phyloP scores from a whole-genome alignment of 1,140 invertebrate genomes.

The Nasonia vitripennis region DNA sequence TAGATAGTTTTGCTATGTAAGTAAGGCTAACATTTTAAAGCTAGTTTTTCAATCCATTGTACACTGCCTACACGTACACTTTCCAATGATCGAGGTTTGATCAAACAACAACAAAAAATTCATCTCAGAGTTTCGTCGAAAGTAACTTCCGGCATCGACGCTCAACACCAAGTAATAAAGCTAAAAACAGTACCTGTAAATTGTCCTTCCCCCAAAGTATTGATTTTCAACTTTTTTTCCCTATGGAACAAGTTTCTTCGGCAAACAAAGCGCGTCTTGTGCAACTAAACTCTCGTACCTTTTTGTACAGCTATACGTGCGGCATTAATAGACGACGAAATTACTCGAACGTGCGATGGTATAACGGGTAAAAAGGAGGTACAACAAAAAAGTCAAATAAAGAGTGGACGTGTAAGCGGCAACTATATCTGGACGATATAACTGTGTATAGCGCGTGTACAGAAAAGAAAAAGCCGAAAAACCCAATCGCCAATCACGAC shows the following conservation, averaged over 20 bases:
- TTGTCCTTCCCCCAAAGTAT: neutral
- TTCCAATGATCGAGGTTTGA: no score
- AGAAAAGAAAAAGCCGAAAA: neutral
- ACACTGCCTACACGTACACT: no score
- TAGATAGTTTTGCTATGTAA: no score
- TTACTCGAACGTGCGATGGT: neutral
- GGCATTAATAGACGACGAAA: neutral
- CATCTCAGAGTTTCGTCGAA: no score
- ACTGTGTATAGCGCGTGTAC: neutral
- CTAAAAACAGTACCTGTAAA: neutral
- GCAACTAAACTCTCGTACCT: neutral
- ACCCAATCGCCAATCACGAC: neutral
- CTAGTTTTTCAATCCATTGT: no score
- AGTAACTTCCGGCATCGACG: neutral
- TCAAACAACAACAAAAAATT: no score
- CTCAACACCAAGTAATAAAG: neutral
- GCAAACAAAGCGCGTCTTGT: neutral
- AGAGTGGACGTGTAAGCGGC: slow-evolving; percentile 38
- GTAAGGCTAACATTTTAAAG: no score
- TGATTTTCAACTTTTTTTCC: neutral
- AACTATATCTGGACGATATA: neutral
- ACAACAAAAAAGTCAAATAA: no score
- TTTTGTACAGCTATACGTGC: neutral
- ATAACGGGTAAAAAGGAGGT: neutral
- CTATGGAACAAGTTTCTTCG: neutral